These are phyloP conservation scores for Desmodus rotundus DNA, from an alignment of 2,113 vertebrate genomes.

Conservation along the genomic window DNA sequence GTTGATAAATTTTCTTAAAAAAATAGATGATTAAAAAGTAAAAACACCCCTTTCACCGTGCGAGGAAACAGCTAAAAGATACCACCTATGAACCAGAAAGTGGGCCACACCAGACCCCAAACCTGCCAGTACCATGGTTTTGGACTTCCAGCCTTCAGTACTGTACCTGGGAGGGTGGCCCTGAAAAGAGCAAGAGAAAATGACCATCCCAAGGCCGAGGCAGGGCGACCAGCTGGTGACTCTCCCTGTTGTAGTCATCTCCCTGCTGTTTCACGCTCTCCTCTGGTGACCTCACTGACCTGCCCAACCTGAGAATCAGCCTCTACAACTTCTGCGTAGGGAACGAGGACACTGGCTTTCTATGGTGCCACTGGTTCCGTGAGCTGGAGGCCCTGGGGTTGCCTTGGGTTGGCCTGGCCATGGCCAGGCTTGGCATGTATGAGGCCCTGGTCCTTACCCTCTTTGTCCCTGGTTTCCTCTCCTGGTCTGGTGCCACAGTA, in stretches of 20 bases:
- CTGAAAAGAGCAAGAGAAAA: not conserved
- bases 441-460: constrained; percentile 65
- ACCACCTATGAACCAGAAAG: not conserved
- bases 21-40: not conserved
- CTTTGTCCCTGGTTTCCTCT: constrained; percentile 55
- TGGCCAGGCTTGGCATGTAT: constrained; percentile 71
- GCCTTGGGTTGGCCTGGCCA: not conserved
- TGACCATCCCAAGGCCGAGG: not conserved
- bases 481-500: not conserved
- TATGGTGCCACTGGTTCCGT: constrained; percentile 55
- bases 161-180: not conserved
- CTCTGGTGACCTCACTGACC: constrained; percentile 72
- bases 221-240: fast-evolving
- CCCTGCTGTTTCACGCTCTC: constrained; percentile 67
- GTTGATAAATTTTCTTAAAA: constrained; percentile 31
- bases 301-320: constrained; percentile 71
- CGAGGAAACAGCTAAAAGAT: not conserved
- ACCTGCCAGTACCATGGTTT: not conserved
- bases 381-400: constrained; percentile 68
- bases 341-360: not conserved
- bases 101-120: not conserved
- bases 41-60: not conserved
- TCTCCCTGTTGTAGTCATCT: not conserved
- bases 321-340: constrained; percentile 82
- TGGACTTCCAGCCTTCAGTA: not conserved